Conservation (phyloP, 1,140 invertebrate species). For the Galleria mellonella region DNA sequence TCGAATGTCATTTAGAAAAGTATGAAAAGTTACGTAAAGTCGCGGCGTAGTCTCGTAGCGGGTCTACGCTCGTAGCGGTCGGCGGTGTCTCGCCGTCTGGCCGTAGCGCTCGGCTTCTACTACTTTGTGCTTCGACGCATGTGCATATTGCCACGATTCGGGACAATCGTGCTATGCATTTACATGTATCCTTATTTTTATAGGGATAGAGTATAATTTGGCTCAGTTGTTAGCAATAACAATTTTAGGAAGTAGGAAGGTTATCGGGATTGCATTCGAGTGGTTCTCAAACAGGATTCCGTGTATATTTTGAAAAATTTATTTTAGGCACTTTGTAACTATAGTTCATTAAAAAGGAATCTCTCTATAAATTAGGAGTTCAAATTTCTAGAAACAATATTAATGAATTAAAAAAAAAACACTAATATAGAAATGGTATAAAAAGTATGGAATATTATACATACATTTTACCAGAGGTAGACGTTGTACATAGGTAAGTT, state of each 20-base stretch:
- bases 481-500: too few relatives aligned
- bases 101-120: constrained; percentile 44
- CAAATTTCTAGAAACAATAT: too few relatives aligned
- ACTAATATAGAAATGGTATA: too few relatives aligned
- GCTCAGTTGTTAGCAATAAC: neutral
- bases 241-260: constrained; percentile 21
- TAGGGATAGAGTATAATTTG: constrained; percentile 20
- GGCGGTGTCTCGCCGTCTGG: constrained; percentile 59
- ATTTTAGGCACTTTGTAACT: too few relatives aligned
- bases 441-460: too few relatives aligned
- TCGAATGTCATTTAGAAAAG: constrained; percentile 32
- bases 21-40: constrained; percentile 58
- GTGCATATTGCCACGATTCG: constrained; percentile 40
- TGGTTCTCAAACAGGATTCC: constrained; percentile 46
- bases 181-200: constrained; percentile 15
- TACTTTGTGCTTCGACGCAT: constrained; percentile 39
- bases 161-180: constrained; percentile 9
- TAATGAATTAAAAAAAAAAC: too few relatives aligned
- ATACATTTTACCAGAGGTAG: too few relatives aligned
- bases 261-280: constrained; percentile 29
- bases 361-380: too few relatives aligned
- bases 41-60: constrained; percentile 29
- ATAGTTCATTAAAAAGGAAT: too few relatives aligned
- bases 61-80: constrained; percentile 34
- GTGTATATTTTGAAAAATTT: constrained; percentile 20